A percentile compares a stretch with the other conserved stretches of the same genome.
phyloP scores from a whole-genome alignment of 2,113 vertebrate genomes.

The Catagonus wagneri region DNA sequence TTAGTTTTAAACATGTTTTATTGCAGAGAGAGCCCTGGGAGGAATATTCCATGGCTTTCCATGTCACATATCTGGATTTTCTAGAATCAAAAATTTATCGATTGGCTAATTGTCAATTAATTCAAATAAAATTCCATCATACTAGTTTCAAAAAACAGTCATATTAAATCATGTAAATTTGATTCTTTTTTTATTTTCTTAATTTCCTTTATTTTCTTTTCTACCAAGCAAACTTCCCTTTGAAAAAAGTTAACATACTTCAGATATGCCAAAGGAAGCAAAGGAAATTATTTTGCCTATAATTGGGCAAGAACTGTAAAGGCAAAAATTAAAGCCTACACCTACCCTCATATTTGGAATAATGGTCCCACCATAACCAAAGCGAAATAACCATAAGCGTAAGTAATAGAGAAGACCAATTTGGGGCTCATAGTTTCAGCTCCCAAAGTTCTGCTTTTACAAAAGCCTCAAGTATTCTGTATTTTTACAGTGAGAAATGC shows the following conservation, averaged over 20 bases:
- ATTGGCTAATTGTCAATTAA: not conserved
- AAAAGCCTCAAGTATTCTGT: not conserved
- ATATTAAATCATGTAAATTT: not conserved
- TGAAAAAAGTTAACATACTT: not conserved
- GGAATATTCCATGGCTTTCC: not conserved
- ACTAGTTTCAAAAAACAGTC: not conserved
- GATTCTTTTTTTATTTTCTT: constrained; percentile 17
- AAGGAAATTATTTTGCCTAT: not conserved
- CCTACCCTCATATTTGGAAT: not conserved
- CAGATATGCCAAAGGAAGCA: constrained; percentile 8
- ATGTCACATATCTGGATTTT: not conserved
- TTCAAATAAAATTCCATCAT: constrained; percentile 34
- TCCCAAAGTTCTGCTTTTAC: not conserved
- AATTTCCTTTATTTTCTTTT: not conserved
- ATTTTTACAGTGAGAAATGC: not conserved
- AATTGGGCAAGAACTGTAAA: not conserved
- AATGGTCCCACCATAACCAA: not conserved
- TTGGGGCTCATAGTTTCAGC: not conserved
- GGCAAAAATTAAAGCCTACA: not conserved
- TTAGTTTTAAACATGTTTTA: constrained; percentile 31
- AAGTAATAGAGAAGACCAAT: not conserved
- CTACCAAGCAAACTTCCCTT: not conserved
- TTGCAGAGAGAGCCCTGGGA: not conserved
- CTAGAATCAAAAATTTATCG: constrained; percentile 49
- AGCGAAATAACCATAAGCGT: not conserved